A percentile compares a stretch with the other conserved stretches of the same genome.
phyloP scores from a whole-genome alignment of 2,888 invertebrate genomes.

The Pemphredon lugubris region DNA sequence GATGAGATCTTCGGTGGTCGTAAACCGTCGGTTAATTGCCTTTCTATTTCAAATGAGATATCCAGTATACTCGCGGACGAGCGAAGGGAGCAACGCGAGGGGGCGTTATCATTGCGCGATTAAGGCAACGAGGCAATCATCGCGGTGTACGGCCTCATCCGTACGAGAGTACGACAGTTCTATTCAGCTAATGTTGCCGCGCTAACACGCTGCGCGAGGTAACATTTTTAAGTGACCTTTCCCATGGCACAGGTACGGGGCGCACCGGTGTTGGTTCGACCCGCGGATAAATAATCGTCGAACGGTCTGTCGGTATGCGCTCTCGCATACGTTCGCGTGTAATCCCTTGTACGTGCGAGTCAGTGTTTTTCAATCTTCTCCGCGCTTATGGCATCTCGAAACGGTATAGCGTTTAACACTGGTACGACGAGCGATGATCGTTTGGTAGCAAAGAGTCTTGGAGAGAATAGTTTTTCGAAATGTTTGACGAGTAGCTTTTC shows the following conservation, averaged over 20 bases:
- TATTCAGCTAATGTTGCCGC: slow-evolving; percentile 61
- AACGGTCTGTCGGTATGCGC: slow-evolving; percentile 22
- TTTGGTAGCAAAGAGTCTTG: too few species aligned
- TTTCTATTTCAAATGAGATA: slow-evolving; percentile 33
- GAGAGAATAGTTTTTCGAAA: too few species aligned
- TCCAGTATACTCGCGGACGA: slow-evolving; percentile 12
- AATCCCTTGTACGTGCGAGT: slow-evolving; percentile 1
- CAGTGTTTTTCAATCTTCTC: slow-evolving; percentile 1
- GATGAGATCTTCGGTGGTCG: slow-evolving; percentile 10
- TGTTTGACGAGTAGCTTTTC: too few species aligned
- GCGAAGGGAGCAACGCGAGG: slow-evolving; percentile 11
- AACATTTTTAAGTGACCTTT: slow-evolving; percentile 76
- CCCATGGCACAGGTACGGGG: slow-evolving; percentile 73
- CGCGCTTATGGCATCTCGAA: not conserved
- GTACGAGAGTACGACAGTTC: slow-evolving; percentile 48
- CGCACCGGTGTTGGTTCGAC: slow-evolving; percentile 49
- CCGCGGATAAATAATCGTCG: slow-evolving; percentile 56
- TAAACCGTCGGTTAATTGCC: slow-evolving; percentile 15
- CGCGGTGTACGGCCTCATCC: slow-evolving; percentile 2
- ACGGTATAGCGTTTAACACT: not conserved
- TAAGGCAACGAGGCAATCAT: slow-evolving; percentile 28
- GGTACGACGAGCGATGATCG: not conserved
- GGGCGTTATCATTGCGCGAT: slow-evolving; percentile 38
- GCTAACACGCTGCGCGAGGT: slow-evolving; percentile 48
- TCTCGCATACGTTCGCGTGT: slow-evolving; percentile 11